Base-by-base conservation (phyloP, 2,797 vertebrate species). In the Muraenolepis orangiensis region DNA sequence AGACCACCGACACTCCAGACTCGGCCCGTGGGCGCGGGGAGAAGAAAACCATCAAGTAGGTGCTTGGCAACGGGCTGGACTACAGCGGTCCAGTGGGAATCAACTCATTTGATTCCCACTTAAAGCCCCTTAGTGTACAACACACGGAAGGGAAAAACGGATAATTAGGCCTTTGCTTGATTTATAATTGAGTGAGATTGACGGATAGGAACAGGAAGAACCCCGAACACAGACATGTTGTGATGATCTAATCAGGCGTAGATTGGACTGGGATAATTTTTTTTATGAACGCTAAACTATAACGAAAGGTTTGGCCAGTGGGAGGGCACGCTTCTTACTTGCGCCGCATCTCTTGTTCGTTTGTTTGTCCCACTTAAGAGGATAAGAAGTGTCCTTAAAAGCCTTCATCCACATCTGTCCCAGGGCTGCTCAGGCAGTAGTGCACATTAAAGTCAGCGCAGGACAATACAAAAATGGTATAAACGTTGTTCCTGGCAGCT, bases 21-120 rank as follows among this genome's bases (percentile, higher is more conserved):
- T 93, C 92, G 0, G 91, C 90, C 88, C 92, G 92, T 89, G 93
- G 91, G 85, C 90, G 93, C 87, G 94, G 94, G 88, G 94, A 94
- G 93, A 94, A 94, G 91, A 94, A 94, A 94, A 93, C 94, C 91
- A 94, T 94, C 93, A 94, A 94, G 94, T 94, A 94, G 91, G 94
- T 93, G 91, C 77, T 85, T 78, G 79, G 81, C 80, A 86, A 85
- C 85, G 81, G 83, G 85, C 87, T 81, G 81, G 85, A 83, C 80
- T 82, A 81, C 83, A 88, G 84, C 78, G 76, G 85, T 85, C 82
- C 83, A 85, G 80, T 84, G 83, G 82, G 86, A 84, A 88, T 82
- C 32, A 84, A 83, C 84, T 88, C 31, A 57, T 82, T 80, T 81
- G 77, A 80, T 83, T 81, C 72, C 20, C 74, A 78, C 82, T 83